Evolutionary conservation across 2,113 vertebrate genomes (phyloP), one percentile per base, ranked within the genome.

Genomic region (Rhinopomastus cyanomelas): DNA sequence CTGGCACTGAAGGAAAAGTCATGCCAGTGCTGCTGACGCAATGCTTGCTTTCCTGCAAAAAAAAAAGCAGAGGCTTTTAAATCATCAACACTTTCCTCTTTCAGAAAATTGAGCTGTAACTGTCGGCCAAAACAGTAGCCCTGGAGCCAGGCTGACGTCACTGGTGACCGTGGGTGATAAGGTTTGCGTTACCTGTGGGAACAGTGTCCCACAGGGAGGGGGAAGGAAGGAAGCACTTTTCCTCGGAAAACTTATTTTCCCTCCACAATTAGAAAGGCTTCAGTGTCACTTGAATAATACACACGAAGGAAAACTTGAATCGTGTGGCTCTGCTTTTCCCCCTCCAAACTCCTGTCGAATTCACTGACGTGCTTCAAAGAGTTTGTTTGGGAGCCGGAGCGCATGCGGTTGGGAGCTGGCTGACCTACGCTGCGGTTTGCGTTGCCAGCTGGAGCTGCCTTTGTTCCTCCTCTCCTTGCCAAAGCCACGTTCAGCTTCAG

Each of bases 401-500:
- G 13, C 3, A 10, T 71, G 75, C 8, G 6, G 71, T 17, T 7
- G 22, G 59, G 82, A 84, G 75, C 71, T 52, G 85, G 53, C 71
- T 73, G 88, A 72, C 48, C 75, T 27, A 3, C 0, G 0, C 68
- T 0, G 4, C 3, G 62, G 53, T 51, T 46, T 69, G 69, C 53
- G 0, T 14, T 78, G 80, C 85, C 67, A 86, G 85, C 78, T 93
- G 85, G 75, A 90, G 56, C 72, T 81, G 85, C 83, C 65, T 86
- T 75, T 74, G 83, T 81, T 79, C 42, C 82, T 95, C 68, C 71
- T 88, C 27, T 83, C 44, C 0, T 30, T 95, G 93, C 91, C 93
- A 95, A 86, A 91, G 90, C 85, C 80, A 30, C 7, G 16, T 73
- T 91, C 79, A 59, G 82, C 93, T 79, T 85, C 88, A 68, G 14